Base-by-base conservation (phyloP, 2,113 vertebrate species). In the Loxodonta africana region DNA sequence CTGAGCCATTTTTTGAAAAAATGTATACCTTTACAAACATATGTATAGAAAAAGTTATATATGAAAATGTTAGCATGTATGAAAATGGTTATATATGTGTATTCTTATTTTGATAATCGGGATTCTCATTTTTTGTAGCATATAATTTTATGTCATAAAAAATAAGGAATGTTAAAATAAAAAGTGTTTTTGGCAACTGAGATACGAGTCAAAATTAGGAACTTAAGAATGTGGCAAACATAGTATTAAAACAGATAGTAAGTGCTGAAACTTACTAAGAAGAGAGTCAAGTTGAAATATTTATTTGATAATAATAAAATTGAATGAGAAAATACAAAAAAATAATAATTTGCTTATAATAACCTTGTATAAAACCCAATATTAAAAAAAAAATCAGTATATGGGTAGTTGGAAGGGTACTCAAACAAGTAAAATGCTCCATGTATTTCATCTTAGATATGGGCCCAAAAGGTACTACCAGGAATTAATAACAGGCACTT, bases 261-360 rank as follows among this genome's bases (percentile, higher is more conserved):
- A 85, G 2, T 53, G 6, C 41, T 80, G 18, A 95, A 94, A 5
- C 76, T 8, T 82, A 74, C n/a, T 63, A 86, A 90, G 63, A 25
- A 71, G 3, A 90, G 4, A 83, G 76, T 76, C 48, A 77, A 83
- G 23, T 20, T 51, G n/a, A 90, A 93, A 78, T 82, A 76, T 7
- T 83, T 23, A 62, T 8, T 89, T 63, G n/a, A 73, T 92, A 77
- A 28, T 82, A 53, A 21, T 90, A 37, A 94, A 94, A 97, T 17
- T 26, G 80, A 92, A n/a, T 71, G 44, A 95, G n/a, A 93, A 96
- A 73, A 25, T 2, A 71, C 7, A 86, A 89, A 73, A 73, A 88
- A 90, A 77, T 81, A 88, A 44, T 65, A 30, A 30, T 76, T 71
- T 86, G 48, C 4, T 73, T 65, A 82, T 46, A 77, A 71, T 63